Evolutionary conservation across 2,797 vertebrate genomes (phyloP), one percentile per base, ranked within the genome.

Genomic region (Galaxias olidus): DNA sequence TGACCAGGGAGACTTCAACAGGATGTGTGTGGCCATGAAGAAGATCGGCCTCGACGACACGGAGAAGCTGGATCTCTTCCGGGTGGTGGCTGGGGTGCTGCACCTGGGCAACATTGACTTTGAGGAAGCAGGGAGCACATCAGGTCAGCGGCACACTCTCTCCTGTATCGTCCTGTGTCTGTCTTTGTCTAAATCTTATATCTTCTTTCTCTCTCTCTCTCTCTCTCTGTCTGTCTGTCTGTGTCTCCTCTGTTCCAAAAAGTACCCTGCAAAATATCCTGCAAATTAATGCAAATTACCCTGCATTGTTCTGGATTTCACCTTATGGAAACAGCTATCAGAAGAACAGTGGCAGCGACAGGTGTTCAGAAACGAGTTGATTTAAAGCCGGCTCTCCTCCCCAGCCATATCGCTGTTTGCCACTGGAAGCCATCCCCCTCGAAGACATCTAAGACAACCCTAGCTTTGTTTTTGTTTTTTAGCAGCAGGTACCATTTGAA

Each of bases 101-200:
- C 96, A 98, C 79, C 95, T 99, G 59, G 97, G 97, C 18, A 99
- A 99, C 85, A 91, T 98, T 13, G 93, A 97, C 91, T 99, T 99
- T 15, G 96, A 99, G 81, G 97, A 99, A 92, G 92, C 94, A 0
- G 97, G 97, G 11, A 97, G 93, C 89, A 96, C 95, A 19, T 98
- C 97, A 89, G 97, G 97, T 98, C 76, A 85, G 85, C 66, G 2
- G 40, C 8, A 51, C 41, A 64, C 68, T 66, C 62, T 66, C 68
- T 52, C 14, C 41, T 15, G 12, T 9, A 13, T 40, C n/a, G 43
- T 58, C 10, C 40, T 30, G 20, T 51, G 12, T 62, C 9, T 42
- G 10, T 63, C 14, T 63, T 12, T 53, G 18, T 12, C 13, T 57
- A 13, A 15, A 9, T 41, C 10, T 43, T 42, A 4, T 62, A 4